Evolutionary conservation across 2,888 invertebrate genomes (phyloP), one percentile per base, ranked within the genome.

Genomic region (Mactromeris polynyma): DNA sequence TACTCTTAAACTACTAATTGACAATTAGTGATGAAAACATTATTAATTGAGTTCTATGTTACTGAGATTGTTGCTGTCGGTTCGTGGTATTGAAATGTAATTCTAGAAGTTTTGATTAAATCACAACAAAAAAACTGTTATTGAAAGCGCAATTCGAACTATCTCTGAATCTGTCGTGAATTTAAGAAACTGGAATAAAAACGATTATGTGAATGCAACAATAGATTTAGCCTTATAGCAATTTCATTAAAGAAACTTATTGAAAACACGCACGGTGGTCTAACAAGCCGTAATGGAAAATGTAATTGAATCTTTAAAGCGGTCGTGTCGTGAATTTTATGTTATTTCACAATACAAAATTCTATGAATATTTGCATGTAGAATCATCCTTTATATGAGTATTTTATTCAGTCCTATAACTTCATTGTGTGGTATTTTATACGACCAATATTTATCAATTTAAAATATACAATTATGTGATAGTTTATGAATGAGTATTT

Each of bases 21-120:
- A 14, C 73, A 33, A 73, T 73, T 73, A 73, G 73, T 36, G 26
- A 33, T 33, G 33, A 73, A 73, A 33, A 26, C 73, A 36, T 36
- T 17, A 73, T 31, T 19, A 73, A 73, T 73, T 4, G 73, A 33
- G 33, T 19, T 17, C 33, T 26, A 19, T 33, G 33, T 73, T 36
- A 17, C 36, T 17, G 36, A 33, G 36, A 73, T 73, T 26, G 73
- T 73, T 36, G 36, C 4, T 73, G 36, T 33, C 36, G 19, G 7
- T 14, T 31, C 17, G 26, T 17, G 33, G 19, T 36, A 73, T 73
- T 36, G 73, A 73, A 73, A 73, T 73, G 73, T 73, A 73, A 73
- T 73, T 73, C 36, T 33, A 69, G 33, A 69, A 73, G 73, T 17
- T 73, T 73, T 73, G 73, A 73, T 73, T 73, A 73, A 73, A 73